Conservation (phyloP, 2,888 invertebrate genomes). For the Alcis repandata region DNA sequence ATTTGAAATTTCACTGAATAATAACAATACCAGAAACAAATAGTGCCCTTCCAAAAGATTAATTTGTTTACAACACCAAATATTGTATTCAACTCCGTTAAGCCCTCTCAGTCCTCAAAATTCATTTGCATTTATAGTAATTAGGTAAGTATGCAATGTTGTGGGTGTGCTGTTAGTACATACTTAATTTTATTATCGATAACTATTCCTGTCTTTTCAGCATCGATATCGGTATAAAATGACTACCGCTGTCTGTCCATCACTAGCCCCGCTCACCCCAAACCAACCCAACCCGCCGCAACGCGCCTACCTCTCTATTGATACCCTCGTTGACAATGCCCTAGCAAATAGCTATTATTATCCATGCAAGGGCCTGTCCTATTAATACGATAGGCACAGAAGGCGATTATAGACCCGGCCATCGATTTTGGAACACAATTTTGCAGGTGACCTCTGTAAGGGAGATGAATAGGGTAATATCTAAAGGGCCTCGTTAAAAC, state of each 20-base stretch:
- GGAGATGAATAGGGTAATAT: neutral
- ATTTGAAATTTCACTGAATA: too few relatives aligned
- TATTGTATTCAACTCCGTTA: too few relatives aligned
- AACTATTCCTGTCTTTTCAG: neutral
- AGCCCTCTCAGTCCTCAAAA: too few relatives aligned
- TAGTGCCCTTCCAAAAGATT: too few relatives aligned
- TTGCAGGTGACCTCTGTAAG: slow-evolving; percentile 40
- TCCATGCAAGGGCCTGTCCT: slow-evolving; percentile 66
- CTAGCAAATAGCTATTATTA: slow-evolving; percentile 83
- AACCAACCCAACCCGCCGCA: slow-evolving; percentile 68
- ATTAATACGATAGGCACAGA: slow-evolving; percentile 71
- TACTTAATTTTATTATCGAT: too few relatives aligned
- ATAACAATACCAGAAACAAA: too few relatives aligned
- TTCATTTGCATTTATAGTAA: too few relatives aligned
- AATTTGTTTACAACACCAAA: too few relatives aligned
- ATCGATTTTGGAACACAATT: slow-evolving; percentile 37
- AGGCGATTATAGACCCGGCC: slow-evolving; percentile 43
- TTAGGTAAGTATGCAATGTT: too few relatives aligned
- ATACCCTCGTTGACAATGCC: slow-evolving; percentile 79
- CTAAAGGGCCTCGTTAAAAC: too few relatives aligned
- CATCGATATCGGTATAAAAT: slow-evolving; percentile 46
- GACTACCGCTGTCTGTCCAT: neutral
- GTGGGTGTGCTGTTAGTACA: too few relatives aligned
- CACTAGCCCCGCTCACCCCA: slow-evolving; percentile 50
- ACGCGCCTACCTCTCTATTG: slow-evolving; percentile 81